Evolutionary conservation across 2,113 vertebrate species (phyloP), one percentile per base, ranked within the genome.

Genomic region (Macquaria australasica): DNA sequence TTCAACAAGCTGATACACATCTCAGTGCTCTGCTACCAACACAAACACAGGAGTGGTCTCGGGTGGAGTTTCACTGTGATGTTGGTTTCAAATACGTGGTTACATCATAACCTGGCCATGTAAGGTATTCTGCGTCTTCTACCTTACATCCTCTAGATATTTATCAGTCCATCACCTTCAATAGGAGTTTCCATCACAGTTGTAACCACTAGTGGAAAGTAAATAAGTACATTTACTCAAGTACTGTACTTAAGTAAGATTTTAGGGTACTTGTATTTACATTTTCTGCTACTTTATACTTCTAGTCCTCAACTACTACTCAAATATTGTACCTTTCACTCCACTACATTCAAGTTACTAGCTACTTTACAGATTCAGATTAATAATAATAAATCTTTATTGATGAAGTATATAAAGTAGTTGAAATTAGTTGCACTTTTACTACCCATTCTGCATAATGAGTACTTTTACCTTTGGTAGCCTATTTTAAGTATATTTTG

Each of bases 1-100:
- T 84, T 76, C 39, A 74, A 88, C 86, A 88, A 82, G 91, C 81
- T 69, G 83, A 85, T 83, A 84, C 85, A 91, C 80, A 90, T 88
- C 87, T 84, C 31, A 4, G 68, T 15, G 23, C 51, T 59, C 31
- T 37, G 62, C 59, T 58, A 83, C 69, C 72, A 88, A 70, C 76
- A 85, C 83, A 89, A 84, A 89, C 66, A 89, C 72, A 87, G 85
- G 85, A 88, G 84, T 80, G 86, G 76, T 81, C 50, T 68, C 3
- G 39, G 77, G 86, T 87, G 85, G 63, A 78, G 85, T 84, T 85
- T 71, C 58, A 21, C 66, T 39, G 45, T 48, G 58, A 75, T 60
- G 81, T 69, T 58, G 31, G 28, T 39, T 77, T 84, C 50, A 50
- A 86, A 81, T 53, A 41, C 21, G 3, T 21, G 59, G 37, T 91